phyloP scores from a whole-genome alignment of 2,797 vertebrate genomes.

The Oryzias sinensis region DNA sequence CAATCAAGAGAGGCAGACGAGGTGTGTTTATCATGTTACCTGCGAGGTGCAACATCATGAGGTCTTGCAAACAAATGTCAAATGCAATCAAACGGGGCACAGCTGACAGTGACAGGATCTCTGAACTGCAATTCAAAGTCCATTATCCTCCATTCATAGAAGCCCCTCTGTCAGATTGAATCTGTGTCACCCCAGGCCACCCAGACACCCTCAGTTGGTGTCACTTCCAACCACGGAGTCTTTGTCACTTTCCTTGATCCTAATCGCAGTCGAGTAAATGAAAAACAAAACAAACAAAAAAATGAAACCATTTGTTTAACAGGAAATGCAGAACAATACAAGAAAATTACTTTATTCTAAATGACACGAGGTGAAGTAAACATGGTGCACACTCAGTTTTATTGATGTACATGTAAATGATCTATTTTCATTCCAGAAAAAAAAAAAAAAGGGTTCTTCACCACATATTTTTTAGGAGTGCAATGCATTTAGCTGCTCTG shows the following conservation, averaged over 20 bases:
- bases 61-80: conserved; percentile 10
- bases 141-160: conserved; percentile 64
- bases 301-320: not conserved
- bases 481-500: conserved; percentile 55
- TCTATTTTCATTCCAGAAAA: conserved; percentile 40
- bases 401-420: conserved; percentile 85
- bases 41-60: not conserved
- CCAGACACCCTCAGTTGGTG: conserved; percentile 43
- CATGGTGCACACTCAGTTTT: conserved; percentile 86
- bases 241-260: conserved; percentile 44
- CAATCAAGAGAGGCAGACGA: no score
- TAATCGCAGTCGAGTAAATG: conserved; percentile 12
- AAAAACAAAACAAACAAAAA: not conserved
- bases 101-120: conserved; percentile 27
- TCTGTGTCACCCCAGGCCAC: conserved; percentile 59
- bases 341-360: not conserved
- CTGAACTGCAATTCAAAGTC: conserved; percentile 50
- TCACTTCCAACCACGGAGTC: conserved; percentile 39
- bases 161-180: conserved; percentile 60
- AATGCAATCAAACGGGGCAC: not conserved
- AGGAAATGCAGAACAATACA: conserved; percentile 1
- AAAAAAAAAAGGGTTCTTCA: conserved; percentile 58
- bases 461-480: conserved; percentile 57
- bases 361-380: conserved; percentile 36
- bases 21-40: no score